Evolutionary conservation across 2,113 vertebrate genomes (phyloP), one percentile per base, ranked within the genome.

Genomic region (Labeo rohita): DNA sequence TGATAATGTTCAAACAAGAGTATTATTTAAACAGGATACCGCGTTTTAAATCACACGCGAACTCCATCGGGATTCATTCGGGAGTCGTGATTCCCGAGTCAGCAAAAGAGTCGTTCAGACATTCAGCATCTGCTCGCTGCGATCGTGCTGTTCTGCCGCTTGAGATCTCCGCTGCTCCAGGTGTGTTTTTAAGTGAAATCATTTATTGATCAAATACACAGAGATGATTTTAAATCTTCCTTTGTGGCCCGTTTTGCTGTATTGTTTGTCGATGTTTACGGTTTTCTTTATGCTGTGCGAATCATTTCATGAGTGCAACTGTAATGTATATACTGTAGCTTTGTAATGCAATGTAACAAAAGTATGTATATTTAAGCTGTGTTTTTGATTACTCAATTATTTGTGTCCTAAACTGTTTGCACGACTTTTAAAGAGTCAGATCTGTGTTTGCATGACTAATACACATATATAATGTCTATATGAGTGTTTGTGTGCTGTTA

Each of bases 171-270:
- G 70, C 82, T 80, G 76, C 83, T 70, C 12, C 86, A 89, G 93
- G 61, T 93, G 93, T 77, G 87, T 21, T 89, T 56, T 89, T 59
- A 10, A 76, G 45, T 23, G 23, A 7, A 39, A 47, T 2, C 8
- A 78, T 54, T 8, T 59, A 61, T 78, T 9, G 23, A 12, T 63
- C 1, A 8, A 8, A 80, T 15, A 4, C 59, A 6, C 18, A 2
- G 1, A 63, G 11, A 10, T 12, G 0, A 52, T 77, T 23, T 10
- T 36, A 49, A 82, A 3, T 6, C 13, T 70, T 47, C 50, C 3
- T 63, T 43, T 45, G 10, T 73, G 13, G 2, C 5, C 0, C 28
- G 36, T 23, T 21, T 34, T 52, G 9, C 12, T 52, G 18, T 49
- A 43, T 8, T 21, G 1, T 61, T 65, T 75, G 52, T 7, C 9